These are phyloP conservation scores for Neomorphus geoffroyi DNA, from an alignment of 2,797 vertebrate genomes.

Conservation along the genomic window DNA sequence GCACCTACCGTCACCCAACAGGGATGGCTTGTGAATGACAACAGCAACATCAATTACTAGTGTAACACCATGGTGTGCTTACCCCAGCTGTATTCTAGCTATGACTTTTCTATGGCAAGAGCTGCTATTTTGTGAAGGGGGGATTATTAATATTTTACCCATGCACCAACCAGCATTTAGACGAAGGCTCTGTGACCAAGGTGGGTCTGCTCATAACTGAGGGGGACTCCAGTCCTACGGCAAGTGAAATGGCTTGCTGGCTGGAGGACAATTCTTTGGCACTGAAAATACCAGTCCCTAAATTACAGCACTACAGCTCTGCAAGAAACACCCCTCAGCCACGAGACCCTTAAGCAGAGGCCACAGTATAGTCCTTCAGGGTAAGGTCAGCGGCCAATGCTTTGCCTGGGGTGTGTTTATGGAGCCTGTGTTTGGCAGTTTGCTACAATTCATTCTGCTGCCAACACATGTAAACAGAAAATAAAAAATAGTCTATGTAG, in stretches of 20 bases:
- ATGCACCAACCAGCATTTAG: neutral
- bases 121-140: neutral
- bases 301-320: too few species aligned
- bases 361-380: neutral
- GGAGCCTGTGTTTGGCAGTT: neutral
- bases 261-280: too few species aligned
- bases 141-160: neutral
- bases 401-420: neutral
- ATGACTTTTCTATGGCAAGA: neutral
- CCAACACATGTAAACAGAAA: neutral
- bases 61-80: fast-evolving
- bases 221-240: neutral
- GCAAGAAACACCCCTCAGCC: neutral
- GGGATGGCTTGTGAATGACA: neutral
- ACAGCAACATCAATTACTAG: neutral
- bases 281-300: too few species aligned
- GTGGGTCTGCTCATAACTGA: neutral
- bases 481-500: neutral
- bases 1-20: neutral
- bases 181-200: neutral
- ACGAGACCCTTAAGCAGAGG: fast-evolving
- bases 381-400: neutral
- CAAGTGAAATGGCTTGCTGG: neutral
- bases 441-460: neutral
- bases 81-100: slow-evolving; percentile 10